Conservation (phyloP, 2,113 vertebrate species). For the Nothoprocta pentlandii region DNA sequence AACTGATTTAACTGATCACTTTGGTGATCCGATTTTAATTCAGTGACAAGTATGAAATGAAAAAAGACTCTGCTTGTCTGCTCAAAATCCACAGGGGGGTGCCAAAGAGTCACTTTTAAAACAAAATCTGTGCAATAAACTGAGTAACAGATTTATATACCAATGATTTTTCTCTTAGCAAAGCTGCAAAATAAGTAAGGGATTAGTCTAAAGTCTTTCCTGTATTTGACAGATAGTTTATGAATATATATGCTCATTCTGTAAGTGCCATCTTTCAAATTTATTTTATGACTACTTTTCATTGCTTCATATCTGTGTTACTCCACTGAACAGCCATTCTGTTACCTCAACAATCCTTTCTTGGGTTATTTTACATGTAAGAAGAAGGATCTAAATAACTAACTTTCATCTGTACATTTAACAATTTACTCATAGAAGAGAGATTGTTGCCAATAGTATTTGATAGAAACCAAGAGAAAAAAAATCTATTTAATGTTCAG, state of each 20-base stretch:
- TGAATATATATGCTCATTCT: background rate
- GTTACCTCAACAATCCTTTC: background rate
- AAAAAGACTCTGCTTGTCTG: background rate
- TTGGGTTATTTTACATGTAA: background rate
- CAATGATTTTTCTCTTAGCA: accelerated
- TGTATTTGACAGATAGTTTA: background rate
- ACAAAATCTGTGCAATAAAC: accelerated
- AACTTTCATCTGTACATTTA: background rate
- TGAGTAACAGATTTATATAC: accelerated
- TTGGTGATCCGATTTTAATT: accelerated
- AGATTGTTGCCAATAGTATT: background rate
- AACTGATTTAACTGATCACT: too few relatives aligned
- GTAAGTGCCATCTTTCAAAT: accelerated
- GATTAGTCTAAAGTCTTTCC: background rate
- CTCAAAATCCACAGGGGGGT: constrained; percentile 29
- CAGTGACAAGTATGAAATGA: accelerated
- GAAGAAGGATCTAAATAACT: background rate
- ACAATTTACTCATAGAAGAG: background rate
- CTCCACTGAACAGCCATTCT: background rate
- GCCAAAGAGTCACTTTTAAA: background rate
- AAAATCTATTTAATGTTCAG: background rate
- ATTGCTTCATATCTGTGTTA: background rate
- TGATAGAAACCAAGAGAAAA: background rate
- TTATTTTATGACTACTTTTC: background rate
- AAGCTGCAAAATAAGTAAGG: background rate